Conservation (phyloP, 1,140 invertebrate genomes). For the Temnothorax curvispinosus region DNA sequence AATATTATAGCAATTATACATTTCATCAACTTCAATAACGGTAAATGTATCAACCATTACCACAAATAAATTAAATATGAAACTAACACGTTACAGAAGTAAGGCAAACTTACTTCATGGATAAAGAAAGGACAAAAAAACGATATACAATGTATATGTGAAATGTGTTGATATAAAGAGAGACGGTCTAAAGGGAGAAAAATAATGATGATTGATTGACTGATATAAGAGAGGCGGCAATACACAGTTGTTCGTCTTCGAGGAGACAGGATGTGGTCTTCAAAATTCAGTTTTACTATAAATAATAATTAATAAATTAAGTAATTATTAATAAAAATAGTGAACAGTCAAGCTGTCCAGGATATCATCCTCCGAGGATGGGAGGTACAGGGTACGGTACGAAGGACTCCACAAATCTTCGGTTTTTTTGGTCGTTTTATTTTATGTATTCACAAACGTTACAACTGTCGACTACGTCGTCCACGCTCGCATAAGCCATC, state of each 20-base stretch:
- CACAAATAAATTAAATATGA: background rate
- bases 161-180: background rate
- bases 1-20: background rate
- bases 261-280: background rate
- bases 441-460: conserved; percentile 83
- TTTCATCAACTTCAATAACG: background rate
- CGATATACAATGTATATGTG: background rate
- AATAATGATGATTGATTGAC: too few relatives aligned
- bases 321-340: too few relatives aligned
- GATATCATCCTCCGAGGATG: background rate
- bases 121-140: background rate
- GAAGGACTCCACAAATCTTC: background rate
- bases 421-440: conserved; percentile 79
- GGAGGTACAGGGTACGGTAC: background rate
- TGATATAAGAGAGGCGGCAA: background rate
- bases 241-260: background rate
- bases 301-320: background rate
- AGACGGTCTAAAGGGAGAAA: too few relatives aligned
- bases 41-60: background rate
- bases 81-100: background rate
- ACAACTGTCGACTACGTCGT: conserved; percentile 80
- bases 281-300: background rate
- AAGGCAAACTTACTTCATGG: background rate
- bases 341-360: background rate
- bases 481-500: conserved; percentile 77